Conservation (phyloP, 1,140 invertebrate genomes). For the Magallana ariakensis region DNA sequence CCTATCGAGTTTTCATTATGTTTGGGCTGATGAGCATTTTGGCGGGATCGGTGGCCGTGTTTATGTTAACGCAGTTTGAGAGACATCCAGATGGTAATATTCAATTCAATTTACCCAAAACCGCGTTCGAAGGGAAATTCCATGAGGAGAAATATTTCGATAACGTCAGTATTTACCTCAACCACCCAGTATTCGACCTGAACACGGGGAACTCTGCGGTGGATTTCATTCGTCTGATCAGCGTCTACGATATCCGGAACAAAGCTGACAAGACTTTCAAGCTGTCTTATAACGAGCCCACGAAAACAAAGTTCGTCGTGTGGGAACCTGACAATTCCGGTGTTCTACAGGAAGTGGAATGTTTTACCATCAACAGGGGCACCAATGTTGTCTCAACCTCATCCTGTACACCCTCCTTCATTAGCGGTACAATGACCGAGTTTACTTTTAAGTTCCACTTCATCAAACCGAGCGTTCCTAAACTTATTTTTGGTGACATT, state of each 20-base stretch:
- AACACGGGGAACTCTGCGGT: constrained; percentile 17
- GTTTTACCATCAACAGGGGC: constrained; percentile 56
- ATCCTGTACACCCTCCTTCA: constrained; percentile 25
- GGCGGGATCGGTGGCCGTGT: constrained; percentile 61
- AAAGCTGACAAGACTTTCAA: constrained; percentile 58
- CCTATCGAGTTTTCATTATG: constrained; percentile 69
- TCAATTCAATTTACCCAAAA: constrained; percentile 66
- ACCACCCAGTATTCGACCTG: constrained; percentile 62
- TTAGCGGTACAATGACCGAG: constrained; percentile 10
- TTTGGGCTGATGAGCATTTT: constrained; percentile 67
- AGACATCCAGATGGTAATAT: constrained; percentile 63
- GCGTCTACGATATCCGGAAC: constrained; percentile 65
- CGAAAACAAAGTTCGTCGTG: constrained; percentile 58
- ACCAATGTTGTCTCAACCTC: constrained; percentile 41
- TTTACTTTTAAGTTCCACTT: constrained; percentile 66
- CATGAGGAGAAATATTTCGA: constrained; percentile 70
- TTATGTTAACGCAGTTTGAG: constrained; percentile 70
- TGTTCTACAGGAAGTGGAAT: constrained; percentile 57
- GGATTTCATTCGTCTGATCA: constrained; percentile 64
- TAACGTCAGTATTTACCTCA: constrained; percentile 70
- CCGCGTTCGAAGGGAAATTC: constrained; percentile 66
- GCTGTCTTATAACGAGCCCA: constrained; percentile 57
- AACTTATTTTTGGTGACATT: constrained; percentile 72
- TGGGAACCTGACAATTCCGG: constrained; percentile 52
- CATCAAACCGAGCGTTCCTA: constrained; percentile 59